phyloP scores from a whole-genome alignment of 2,888 invertebrate species.

The Coleophora flavipennella region DNA sequence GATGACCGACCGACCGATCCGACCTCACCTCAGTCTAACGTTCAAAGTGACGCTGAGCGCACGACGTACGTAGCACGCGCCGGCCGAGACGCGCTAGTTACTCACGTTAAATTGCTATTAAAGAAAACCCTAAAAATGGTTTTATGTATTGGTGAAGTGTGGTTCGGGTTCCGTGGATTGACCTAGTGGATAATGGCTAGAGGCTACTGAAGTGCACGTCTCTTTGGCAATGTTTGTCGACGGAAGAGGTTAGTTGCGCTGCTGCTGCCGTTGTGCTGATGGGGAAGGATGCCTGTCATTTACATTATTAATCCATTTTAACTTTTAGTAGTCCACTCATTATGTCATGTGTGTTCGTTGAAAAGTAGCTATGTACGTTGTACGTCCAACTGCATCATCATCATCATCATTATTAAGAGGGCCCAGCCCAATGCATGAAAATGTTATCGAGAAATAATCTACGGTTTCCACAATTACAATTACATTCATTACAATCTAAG shows the following conservation, averaged over 20 bases:
- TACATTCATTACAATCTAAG: too few species aligned
- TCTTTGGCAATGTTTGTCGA: conserved; percentile 8
- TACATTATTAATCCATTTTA: too few species aligned
- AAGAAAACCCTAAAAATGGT: conserved; percentile 35
- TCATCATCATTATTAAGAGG: too few species aligned
- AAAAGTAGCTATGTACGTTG: too few species aligned
- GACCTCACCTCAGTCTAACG: conserved; percentile 41
- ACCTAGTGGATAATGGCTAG: conserved; percentile 44
- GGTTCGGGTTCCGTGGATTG: conserved; percentile 43
- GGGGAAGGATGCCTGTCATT: neutral
- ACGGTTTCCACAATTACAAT: too few species aligned
- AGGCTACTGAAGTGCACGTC: conserved; percentile 26
- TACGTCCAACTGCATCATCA: too few species aligned
- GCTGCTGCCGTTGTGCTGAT: neutral
- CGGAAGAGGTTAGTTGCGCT: conserved; percentile 8
- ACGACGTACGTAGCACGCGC: conserved; percentile 25
- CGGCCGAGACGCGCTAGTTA: too few species aligned
- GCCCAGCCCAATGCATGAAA: too few species aligned
- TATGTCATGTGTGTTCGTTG: too few species aligned
- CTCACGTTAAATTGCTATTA: too few species aligned
- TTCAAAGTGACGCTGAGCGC: conserved; percentile 43
- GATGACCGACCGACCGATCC: conserved; percentile 4
- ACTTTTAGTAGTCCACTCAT: too few species aligned
- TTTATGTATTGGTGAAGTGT: conserved; percentile 44
- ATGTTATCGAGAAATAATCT: too few species aligned